Base-by-base conservation (phyloP, 1,140 invertebrate genomes). In the Phymastichus coffea region DNA sequence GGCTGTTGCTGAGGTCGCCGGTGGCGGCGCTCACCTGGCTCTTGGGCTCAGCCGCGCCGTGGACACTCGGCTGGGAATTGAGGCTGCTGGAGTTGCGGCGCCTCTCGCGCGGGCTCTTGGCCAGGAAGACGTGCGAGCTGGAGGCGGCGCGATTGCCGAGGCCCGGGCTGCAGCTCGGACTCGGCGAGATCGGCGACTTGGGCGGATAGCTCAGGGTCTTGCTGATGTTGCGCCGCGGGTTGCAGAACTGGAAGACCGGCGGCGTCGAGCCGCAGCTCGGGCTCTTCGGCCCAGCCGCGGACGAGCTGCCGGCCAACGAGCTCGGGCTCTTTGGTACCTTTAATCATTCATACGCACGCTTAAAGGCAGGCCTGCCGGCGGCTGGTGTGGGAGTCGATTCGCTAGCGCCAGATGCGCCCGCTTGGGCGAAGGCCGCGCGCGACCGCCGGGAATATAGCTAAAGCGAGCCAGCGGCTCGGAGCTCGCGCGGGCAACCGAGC, bases 131-230 rank as follows among this genome's bases (percentile, higher is more conserved):
- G 4, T n/a, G 12, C 8, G 8, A 8, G n/a, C 6, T 40, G 6
- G 17, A 40, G 38, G 4, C 12, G 4, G 12, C n/a, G 15, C n/a
- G 8, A 17, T 40, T 6, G 12, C 40, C 38, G 37, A 22, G 19
- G 19, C 40, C 0, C 28, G 26, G 28, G n/a, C 28, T 51, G 28
- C 17, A 15, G 41, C 41, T 17, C 28, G 28, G 9, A 51, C 63
- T 40, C 46, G 55, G 55, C 3, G 4, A 65, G 38, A 47, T 63
- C 25, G 14, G 68, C 43, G 61, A 70, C 33, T 71, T 75, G 0
- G 71, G 65, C 4, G 74, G 72, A 43, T 76, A 76, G 17, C 72
- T 76, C 30, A 73, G 49, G 0, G 74, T 73, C 33, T 79, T 77
- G 0, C 66, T 67, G n/a, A 75, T 66, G 17, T 23, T 67, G 15